These are phyloP conservation scores for Drosophila grimshawi DNA, from an alignment of 1,140 invertebrate genomes.

Conservation along the genomic window DNA sequence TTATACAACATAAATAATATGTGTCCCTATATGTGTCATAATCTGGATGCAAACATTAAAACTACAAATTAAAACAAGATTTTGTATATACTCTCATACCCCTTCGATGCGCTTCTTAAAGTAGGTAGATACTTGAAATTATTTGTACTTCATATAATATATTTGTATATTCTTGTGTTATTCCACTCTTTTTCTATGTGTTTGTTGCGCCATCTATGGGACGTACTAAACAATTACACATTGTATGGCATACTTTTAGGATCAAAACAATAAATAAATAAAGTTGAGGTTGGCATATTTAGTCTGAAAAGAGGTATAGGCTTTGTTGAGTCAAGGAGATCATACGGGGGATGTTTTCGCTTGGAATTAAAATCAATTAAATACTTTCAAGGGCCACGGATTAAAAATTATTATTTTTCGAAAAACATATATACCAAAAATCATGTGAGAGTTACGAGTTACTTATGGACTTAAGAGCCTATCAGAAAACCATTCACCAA, in stretches of 20 bases:
- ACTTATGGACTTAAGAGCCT: not conserved
- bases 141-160: no score
- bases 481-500: not conserved
- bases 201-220: slow-evolving; percentile 17
- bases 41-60: no score
- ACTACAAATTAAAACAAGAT: no score
- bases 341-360: no score
- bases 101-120: no score
- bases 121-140: not conserved
- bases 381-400: not conserved
- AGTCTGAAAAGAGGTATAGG: no score
- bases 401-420: no score
- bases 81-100: no score
- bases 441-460: not conserved
- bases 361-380: not conserved
- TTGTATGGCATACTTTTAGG: slow-evolving; percentile 36
- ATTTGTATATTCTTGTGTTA: not conserved
- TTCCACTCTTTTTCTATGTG: not conserved
- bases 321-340: not conserved
- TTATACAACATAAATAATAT: no score
- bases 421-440: no score
- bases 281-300: no score
- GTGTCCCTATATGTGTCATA: no score
- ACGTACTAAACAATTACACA: not conserved
- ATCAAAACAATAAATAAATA: not conserved